These are phyloP conservation scores for Planococcus citri DNA, from an alignment of 1,140 invertebrate genomes.

Conservation along the genomic window DNA sequence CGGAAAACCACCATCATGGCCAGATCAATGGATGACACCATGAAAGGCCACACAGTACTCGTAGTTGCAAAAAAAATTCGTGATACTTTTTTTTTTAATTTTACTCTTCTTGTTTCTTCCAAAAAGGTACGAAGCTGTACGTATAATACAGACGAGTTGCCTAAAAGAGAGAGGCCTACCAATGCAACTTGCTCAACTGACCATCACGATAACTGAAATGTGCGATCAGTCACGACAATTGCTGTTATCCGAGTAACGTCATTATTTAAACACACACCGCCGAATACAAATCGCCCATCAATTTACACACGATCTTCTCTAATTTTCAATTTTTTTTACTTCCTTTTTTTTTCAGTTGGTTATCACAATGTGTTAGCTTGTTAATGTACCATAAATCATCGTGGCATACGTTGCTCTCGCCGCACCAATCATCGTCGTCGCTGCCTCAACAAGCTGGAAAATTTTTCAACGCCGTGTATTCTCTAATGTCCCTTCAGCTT, in stretches of 20 bases:
- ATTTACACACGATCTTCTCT: too few relatives aligned
- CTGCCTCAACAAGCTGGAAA: background rate
- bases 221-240: background rate
- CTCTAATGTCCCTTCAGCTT: conserved; percentile 9
- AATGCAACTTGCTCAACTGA: background rate
- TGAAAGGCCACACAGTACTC: too few relatives aligned
- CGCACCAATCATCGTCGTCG: background rate
- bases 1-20: too few relatives aligned
- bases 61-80: too few relatives aligned
- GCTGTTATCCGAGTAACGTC: background rate
- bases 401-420: background rate
- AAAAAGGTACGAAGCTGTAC: background rate
- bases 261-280: background rate
- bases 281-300: too few relatives aligned
- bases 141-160: background rate
- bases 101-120: too few relatives aligned
- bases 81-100: too few relatives aligned
- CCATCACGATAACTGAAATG: background rate
- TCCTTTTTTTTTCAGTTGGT: background rate
- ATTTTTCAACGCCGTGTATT: background rate
- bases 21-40: too few relatives aligned
- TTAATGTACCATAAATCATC: background rate
- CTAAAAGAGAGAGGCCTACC: background rate
- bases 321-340: too few relatives aligned
- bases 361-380: background rate